Percentiles rank a stretch among this genome's conserved stretches.
phyloP scores from a whole-genome alignment of 2,113 vertebrate genomes.

The Cariama cristata region DNA sequence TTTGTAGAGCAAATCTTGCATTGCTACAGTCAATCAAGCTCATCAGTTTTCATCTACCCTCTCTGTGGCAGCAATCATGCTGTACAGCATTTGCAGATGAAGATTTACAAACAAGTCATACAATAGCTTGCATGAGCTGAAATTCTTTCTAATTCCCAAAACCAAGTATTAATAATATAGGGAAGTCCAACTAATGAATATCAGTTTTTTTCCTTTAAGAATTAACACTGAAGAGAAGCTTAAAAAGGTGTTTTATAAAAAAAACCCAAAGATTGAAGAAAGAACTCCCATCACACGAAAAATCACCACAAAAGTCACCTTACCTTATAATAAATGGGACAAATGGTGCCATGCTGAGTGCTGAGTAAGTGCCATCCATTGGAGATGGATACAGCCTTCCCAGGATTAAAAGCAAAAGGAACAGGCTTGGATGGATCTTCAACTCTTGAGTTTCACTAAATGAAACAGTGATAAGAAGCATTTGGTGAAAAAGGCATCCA shows the following conservation, averaged over 20 bases:
- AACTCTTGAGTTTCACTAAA: conserved; percentile 72
- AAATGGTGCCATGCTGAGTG: conserved; percentile 88
- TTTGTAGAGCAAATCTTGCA: not conserved
- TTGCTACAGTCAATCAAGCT: not conserved
- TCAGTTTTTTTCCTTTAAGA: not conserved
- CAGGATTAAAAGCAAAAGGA: conserved; percentile 90
- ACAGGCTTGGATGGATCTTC: conserved; percentile 90
- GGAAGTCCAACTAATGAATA: not conserved
- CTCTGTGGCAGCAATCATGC: not conserved
- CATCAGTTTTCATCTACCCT: not conserved
- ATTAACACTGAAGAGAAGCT: not conserved
- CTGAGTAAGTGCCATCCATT: conserved; percentile 90
- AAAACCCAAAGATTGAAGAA: not conserved
- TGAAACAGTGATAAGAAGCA: not conserved
- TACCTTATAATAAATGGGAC: conserved; percentile 92
- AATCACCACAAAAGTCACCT: not conserved
- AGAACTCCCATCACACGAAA: not conserved
- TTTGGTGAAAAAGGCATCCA: not conserved
- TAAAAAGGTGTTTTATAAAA: not conserved
- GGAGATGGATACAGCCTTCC: conserved; percentile 94
- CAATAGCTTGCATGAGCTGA: not conserved
- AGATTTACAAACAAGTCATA: not conserved
- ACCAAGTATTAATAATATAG: not conserved
- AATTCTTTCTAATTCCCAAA: not conserved
- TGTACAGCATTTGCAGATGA: not conserved